Base-by-base conservation (phyloP, 2,797 vertebrate species). In the Melanotaenia pygmaea region DNA sequence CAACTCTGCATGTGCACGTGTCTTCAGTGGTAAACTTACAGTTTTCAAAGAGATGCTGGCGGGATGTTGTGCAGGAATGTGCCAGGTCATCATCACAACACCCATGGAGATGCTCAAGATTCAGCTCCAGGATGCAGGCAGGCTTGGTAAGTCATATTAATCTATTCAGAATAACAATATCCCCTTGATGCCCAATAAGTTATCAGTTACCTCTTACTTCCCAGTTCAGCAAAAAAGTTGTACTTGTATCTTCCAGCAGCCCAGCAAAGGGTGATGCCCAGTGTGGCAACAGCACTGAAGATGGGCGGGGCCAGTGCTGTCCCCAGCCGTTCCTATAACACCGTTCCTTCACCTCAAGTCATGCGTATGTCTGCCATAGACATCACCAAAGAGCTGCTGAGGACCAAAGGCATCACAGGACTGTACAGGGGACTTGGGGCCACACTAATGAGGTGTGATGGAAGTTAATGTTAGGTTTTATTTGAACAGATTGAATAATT, bases 51-150 rank as follows among this genome's bases (percentile, higher is more conserved):
- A 96, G 86, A 96, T 96, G 95, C 11, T 96, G 83, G 95, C 95
- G 1, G 96, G 96, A 40, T 96, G 95, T 60, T 95, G 94, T 51
- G 95, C 95, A 30, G 96, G 96, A 62, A 94, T 95, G 88, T 96
- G 96, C 79, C 95, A 96, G 76, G 96, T 96, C 32, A 91, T 93
- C 50, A 59, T 96, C 62, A 96, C 96, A 37, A 95, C 94, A 7
- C 96, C 96, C 0, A 96, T 96, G 95, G 96, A 96, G 83, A 96
- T 96, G 96, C 93, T 96, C 1, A 96, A 96, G 90, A 96, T 96
- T 66, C 95, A 96, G 89, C 77, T 96, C 63, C 96, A 96, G 81
- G 96, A 96, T 83, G 95, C 95, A 45, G 95, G 95, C 69, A 90
- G 96, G 80, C 88, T 96, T 37, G 94, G 96, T 96, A 81, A 59